phyloP scores from a whole-genome alignment of 2,113 vertebrate genomes.

The Leiothrix lutea region DNA sequence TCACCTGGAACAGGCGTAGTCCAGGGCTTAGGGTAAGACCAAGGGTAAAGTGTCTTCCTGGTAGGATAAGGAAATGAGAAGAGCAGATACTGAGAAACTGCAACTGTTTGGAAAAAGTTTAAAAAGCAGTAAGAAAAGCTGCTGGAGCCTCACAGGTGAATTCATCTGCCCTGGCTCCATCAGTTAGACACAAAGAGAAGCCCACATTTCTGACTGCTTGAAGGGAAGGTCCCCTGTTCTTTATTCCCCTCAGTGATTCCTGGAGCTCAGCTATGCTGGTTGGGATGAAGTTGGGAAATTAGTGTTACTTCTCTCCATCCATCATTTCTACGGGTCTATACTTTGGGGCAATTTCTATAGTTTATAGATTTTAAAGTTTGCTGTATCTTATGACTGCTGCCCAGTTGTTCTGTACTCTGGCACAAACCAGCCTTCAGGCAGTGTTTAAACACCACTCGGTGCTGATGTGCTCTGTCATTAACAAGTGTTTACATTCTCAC shows the following conservation, averaged over 20 bases:
- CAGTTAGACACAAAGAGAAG: neutral
- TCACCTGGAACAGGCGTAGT: neutral
- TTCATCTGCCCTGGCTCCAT: neutral
- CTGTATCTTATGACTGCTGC: neutral
- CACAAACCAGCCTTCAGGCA: neutral
- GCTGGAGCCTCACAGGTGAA: neutral
- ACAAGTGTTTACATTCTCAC: neutral
- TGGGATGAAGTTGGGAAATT: neutral
- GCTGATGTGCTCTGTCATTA: neutral
- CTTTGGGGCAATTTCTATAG: neutral
- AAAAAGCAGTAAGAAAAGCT: neutral
- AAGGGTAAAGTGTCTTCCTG: neutral
- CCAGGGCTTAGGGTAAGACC: neutral
- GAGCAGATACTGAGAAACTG: neutral
- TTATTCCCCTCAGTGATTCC: neutral
- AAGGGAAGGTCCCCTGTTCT: neutral
- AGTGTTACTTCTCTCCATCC: neutral
- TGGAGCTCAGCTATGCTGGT: neutral
- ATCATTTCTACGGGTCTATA: neutral
- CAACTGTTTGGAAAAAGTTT: neutral
- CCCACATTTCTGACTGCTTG: neutral
- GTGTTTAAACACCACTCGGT: neutral
- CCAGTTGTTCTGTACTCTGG: neutral
- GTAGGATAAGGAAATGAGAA: neutral
- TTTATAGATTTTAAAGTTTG: neutral